Evolutionary conservation across 30 jellyfish, hydroid and myxozoan genomes (phyloP).

Genomic region (Aurelia sp.): DNA sequence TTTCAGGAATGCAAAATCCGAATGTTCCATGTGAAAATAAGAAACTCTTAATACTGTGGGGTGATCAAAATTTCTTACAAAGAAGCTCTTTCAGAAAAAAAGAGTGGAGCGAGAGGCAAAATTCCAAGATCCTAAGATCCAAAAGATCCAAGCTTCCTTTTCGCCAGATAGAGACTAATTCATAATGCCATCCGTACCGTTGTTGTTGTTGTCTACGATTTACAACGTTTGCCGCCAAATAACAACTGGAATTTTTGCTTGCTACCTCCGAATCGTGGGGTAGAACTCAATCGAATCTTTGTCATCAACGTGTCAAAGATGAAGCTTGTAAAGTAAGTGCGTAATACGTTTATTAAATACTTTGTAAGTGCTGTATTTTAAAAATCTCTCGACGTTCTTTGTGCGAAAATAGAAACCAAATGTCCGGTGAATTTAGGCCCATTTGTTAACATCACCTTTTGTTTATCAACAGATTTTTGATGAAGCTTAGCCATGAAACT

Average conservation of each 20-base stretch:
- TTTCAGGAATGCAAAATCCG: too few species aligned
- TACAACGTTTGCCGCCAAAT: too few species aligned
- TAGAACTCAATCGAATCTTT: conserved; percentile 29
- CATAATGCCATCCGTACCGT: background rate
- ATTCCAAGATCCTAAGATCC: too few species aligned
- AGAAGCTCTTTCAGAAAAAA: too few species aligned
- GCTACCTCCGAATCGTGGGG: conserved; percentile 56
- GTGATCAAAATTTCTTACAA: too few species aligned
- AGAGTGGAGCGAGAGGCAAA: too few species aligned
- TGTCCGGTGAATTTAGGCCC: background rate
- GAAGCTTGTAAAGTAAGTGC: conserved; percentile 69
- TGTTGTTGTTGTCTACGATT: too few species aligned
- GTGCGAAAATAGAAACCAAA: background rate
- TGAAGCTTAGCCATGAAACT: conserved; percentile 99
- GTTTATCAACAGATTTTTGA: conserved; percentile 72
- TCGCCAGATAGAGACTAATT: conserved; percentile 5
- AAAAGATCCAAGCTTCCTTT: too few species aligned
- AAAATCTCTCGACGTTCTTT: too few species aligned
- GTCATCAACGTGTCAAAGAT: conserved; percentile 6
- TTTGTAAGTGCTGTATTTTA: background rate
- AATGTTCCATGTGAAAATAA: too few species aligned
- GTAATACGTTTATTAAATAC: background rate
- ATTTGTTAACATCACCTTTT: background rate
- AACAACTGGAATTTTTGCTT: conserved; percentile 5
- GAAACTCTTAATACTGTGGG: too few species aligned